A percentile compares a stretch with the other conserved stretches of the same genome.
phyloP scores from a whole-genome alignment of 1,140 invertebrate genomes.

The Aphelinus atriplicis region DNA sequence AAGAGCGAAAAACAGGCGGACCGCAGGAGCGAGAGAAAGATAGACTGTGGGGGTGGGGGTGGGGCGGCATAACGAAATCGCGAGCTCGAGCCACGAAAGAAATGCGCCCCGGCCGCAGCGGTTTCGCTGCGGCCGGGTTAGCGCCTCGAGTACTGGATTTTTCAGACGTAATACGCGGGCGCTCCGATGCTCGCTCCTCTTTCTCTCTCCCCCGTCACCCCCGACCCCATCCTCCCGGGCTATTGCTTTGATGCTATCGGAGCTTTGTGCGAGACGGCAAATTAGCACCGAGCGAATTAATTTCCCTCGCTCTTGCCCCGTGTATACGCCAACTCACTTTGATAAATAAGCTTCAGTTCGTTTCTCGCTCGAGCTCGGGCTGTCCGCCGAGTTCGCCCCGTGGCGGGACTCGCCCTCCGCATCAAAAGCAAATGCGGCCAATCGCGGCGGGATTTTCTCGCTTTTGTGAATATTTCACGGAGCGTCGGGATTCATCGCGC shows the following conservation, averaged over 20 bases:
- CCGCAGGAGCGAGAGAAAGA: not conserved
- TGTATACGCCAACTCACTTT: not conserved
- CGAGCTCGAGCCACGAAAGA: not conserved
- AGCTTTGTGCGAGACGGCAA: not conserved
- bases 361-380: too few relatives aligned
- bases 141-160: conserved; percentile 30
- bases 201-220: not conserved
- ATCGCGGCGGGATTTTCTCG: too few relatives aligned
- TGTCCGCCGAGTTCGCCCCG: too few relatives aligned
- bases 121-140: conserved; percentile 25
- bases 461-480: too few relatives aligned
- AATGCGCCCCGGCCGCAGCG: too few relatives aligned
- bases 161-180: conserved; percentile 11
- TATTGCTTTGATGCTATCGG: conserved; percentile 21
- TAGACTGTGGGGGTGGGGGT: conserved; percentile 5
- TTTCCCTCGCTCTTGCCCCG: not conserved
- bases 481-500: too few relatives aligned
- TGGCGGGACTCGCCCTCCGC: too few relatives aligned
- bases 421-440: too few relatives aligned
- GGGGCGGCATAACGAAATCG: not conserved
- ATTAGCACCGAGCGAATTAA: conserved; percentile 8
- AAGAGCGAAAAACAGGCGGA: conserved; percentile 29
- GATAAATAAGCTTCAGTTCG: too few relatives aligned
- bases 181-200: not conserved
- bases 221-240: not conserved